These are phyloP conservation scores for Turdus rufiventris DNA, from an alignment of 2,113 vertebrate genomes.

Conservation along the genomic window DNA sequence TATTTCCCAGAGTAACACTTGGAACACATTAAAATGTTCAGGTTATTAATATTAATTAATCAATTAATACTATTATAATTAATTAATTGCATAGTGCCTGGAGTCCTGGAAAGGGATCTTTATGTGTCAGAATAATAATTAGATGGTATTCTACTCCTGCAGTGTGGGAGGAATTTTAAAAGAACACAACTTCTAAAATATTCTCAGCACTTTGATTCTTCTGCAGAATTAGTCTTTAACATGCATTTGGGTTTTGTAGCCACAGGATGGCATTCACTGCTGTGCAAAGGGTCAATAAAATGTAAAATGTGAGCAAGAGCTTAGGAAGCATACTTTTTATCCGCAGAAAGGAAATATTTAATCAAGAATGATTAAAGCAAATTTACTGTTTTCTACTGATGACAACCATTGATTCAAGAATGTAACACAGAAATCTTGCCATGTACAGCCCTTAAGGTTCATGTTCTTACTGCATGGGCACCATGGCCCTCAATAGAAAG, in stretches of 20 bases:
- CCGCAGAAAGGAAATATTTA: not conserved
- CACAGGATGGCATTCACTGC: constrained; percentile 56
- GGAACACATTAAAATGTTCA: not conserved
- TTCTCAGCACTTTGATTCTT: not conserved
- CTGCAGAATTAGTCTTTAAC: not conserved
- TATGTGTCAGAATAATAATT: constrained; percentile 17
- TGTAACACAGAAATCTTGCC: not conserved
- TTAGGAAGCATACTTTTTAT: not conserved
- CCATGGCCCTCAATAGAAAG: not conserved
- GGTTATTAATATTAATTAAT: constrained; percentile 59
- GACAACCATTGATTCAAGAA: not conserved
- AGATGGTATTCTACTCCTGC: not conserved
- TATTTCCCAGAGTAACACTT: constrained; percentile 3
- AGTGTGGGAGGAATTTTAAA: not conserved
- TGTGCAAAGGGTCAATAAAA: constrained; percentile 21
- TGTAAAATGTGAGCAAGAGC: not conserved
- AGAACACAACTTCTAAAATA: not conserved
- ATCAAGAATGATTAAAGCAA: not conserved
- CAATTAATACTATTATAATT: constrained; percentile 46
- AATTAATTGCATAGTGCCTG: constrained; percentile 52
- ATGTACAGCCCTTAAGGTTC: not conserved
- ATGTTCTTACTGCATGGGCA: not conserved
- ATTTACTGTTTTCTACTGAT: not conserved
- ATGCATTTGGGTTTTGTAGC: constrained; percentile 20
- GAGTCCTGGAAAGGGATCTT: constrained; percentile 18